Evolutionary conservation across 37 sponge, comb jelly and placozoan species (phyloP), one percentile per base, ranked within the genome.

Genomic region (Corticium candelabrum): DNA sequence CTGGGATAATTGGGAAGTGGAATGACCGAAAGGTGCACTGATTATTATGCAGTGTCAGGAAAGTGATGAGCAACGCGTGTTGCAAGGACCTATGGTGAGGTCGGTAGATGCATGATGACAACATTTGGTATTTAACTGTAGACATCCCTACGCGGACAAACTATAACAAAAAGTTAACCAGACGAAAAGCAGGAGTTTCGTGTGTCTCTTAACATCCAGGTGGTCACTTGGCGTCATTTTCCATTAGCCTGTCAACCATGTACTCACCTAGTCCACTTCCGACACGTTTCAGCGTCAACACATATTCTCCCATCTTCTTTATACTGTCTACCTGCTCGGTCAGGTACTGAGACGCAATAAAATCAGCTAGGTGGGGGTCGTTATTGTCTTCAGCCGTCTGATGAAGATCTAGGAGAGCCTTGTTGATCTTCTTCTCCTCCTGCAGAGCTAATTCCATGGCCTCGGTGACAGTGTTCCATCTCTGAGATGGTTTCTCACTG

Each of bases 231-330:
- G n/a, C n/a, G n/a, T n/a, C n/a, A n/a, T n/a, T n/a, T n/a, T n/a
- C n/a, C n/a, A n/a, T n/a, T n/a, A n/a, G n/a, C n/a, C n/a, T n/a
- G 81, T 88, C 89, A 39, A 86, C 82, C 62, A 82, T 82, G 76
- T 57, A 89, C 56, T 89, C 86, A 1, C 90, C 90, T 40, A 79
- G 90, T 38, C 85, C 89, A 21, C 62, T 50, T 32, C 3, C 38
- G 36, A 89, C 86, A 5, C 80, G 69, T 56, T 86, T 79, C 77
- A 89, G 78, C 50, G 79, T 74, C 39, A 77, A 71, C 37, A 83
- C 75, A 68, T 89, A 74, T 2, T 79, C 90, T 1, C 79, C 80
- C 32, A 89, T 37, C 77, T 82, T 62, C 86, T 82, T 89, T 68
- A 89, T 86, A 35, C 74, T 77, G 40, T 82, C 81, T 21, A 87